These are phyloP conservation scores for Papilio dardanus DNA, from an alignment of 1,140 invertebrate genomes.

Conservation along the genomic window DNA sequence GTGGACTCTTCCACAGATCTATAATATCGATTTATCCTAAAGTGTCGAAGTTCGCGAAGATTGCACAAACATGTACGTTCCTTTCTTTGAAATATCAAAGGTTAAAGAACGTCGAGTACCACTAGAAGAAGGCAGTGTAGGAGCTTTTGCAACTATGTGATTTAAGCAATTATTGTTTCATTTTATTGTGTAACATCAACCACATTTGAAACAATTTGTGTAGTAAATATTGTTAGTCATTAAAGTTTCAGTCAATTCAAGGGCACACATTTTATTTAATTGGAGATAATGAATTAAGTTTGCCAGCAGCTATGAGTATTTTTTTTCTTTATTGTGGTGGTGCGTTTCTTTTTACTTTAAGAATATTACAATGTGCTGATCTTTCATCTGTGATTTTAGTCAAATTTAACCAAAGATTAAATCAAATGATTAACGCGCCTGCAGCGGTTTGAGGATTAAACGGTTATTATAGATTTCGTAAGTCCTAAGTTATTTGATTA, in stretches of 20 bases:
- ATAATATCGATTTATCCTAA: background rate
- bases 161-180: background rate
- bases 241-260: no score
- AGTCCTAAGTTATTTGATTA: background rate
- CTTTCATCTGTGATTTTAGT: no score
- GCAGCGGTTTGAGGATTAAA: background rate
- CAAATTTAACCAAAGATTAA: background rate
- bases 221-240: background rate
- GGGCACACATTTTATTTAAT: no score
- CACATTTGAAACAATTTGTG: background rate
- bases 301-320: no score
- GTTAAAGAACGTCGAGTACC: background rate
- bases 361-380: no score
- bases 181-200: background rate
- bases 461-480: background rate
- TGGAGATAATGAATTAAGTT: no score
- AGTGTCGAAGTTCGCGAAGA: background rate
- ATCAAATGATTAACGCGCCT: background rate
- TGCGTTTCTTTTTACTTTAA: no score
- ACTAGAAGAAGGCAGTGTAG: background rate
- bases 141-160: background rate
- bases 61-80: background rate
- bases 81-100: conserved; percentile 2
- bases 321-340: no score
- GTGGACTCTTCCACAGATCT: background rate